These are phyloP conservation scores for Ciconia boyciana DNA, from an alignment of 2,113 vertebrate species.

Conservation along the genomic window DNA sequence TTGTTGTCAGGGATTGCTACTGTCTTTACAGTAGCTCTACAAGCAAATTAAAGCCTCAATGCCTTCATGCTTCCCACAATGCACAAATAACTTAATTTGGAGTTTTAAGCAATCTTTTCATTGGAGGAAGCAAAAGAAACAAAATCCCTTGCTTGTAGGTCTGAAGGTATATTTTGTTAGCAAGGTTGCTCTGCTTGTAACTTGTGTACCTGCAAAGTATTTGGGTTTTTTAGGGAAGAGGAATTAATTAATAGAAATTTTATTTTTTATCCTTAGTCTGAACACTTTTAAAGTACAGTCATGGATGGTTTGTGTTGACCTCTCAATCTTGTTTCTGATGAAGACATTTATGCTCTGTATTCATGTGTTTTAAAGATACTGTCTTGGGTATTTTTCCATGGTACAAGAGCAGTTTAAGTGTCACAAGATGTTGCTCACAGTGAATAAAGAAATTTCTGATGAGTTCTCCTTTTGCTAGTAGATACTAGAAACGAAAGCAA, in stretches of 20 bases:
- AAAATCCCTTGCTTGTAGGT: neutral
- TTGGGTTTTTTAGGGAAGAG: neutral
- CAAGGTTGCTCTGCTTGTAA: neutral
- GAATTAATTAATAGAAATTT: neutral
- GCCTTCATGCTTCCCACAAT: neutral
- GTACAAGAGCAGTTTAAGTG: neutral
- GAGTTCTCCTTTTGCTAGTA: neutral
- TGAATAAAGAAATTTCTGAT: neutral
- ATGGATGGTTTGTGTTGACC: neutral
- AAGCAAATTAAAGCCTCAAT: neutral
- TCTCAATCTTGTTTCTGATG: neutral
- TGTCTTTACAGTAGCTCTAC: neutral
- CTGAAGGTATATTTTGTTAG: neutral
- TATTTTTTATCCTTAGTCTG: neutral
- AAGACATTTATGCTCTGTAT: neutral
- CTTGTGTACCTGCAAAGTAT: neutral
- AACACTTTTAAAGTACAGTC: neutral
- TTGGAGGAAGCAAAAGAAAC: neutral
- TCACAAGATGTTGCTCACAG: neutral
- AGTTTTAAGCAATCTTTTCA: neutral
- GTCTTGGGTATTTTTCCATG: neutral
- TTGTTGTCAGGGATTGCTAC: neutral
- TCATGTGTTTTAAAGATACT: neutral
- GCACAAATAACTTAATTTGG: neutral
- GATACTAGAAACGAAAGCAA: neutral